Evolutionary conservation across 1,140 invertebrate species (phyloP).

Genomic region (Brachionus plicatilis): DNA sequence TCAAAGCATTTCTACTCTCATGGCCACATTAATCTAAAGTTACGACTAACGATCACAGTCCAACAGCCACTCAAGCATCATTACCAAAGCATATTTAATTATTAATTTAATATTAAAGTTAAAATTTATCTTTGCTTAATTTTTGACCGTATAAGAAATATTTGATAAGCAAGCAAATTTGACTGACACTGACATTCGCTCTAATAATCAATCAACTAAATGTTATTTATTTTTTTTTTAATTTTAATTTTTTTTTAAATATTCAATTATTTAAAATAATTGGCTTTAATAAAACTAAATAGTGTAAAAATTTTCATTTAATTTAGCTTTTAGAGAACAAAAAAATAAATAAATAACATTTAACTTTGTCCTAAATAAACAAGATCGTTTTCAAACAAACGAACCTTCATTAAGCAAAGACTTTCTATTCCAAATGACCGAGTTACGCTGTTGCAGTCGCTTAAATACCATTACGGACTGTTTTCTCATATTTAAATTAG

Average conservation of each 20-base stretch:
- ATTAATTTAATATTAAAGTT: neutral
- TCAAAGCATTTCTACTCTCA: neutral
- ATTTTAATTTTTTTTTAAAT: neutral
- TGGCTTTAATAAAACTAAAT: no score
- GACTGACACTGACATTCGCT: neutral
- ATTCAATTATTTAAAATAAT: no score
- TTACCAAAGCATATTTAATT: neutral
- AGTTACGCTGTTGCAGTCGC: slow-evolving; percentile 30
- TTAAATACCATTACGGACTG: slow-evolving; percentile 33
- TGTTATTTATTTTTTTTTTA: neutral
- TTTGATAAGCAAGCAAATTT: neutral
- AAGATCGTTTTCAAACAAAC: neutral
- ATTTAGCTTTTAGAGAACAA: no score
- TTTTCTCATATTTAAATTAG: slow-evolving; percentile 39
- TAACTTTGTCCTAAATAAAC: neutral
- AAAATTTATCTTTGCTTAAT: neutral
- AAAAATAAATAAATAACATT: neutral
- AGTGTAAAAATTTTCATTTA: no score
- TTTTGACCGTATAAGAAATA: neutral
- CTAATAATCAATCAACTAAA: neutral
- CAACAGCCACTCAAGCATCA: neutral
- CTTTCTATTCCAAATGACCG: slow-evolving; percentile 39
- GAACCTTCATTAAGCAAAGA: slow-evolving; percentile 35
- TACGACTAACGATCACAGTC: neutral
- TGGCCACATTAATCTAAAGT: neutral